Percentiles rank a stretch among this genome's conserved stretches.
Conservation (phyloP, 1,140 invertebrate genomes). For the Lasioglossum baleicum region DNA sequence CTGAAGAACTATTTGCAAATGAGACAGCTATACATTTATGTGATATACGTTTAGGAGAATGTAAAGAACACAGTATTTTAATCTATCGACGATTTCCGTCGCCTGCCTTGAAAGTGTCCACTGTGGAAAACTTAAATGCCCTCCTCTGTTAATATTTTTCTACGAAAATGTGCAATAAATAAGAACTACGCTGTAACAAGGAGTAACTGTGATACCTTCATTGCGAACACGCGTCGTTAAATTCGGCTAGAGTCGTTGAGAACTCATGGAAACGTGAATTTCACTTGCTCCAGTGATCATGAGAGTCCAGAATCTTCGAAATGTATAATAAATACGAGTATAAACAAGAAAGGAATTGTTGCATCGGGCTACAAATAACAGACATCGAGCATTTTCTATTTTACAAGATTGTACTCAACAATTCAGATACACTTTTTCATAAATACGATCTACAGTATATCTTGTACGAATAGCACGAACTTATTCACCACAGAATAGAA, state of each 20-base stretch:
- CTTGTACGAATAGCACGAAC: not conserved
- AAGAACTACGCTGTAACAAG: not conserved
- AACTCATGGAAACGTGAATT: not conserved
- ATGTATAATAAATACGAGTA: too few relatives aligned
- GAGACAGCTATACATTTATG: constrained; percentile 8
- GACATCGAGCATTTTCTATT: constrained; percentile 10
- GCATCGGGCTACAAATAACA: constrained; percentile 15
- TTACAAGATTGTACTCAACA: constrained; percentile 31
- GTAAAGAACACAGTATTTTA: constrained; percentile 6
- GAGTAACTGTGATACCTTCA: too few relatives aligned
- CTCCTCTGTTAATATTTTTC: constrained; percentile 27
- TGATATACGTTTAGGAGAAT: constrained; percentile 14
- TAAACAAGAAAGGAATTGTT: not conserved
- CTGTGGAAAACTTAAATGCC: not conserved
- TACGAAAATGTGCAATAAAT: constrained; percentile 44
- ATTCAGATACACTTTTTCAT: constrained; percentile 27
- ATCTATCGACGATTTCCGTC: constrained; percentile 27
- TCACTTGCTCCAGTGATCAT: too few relatives aligned
- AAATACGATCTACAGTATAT: not conserved
- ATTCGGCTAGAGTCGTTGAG: too few relatives aligned
- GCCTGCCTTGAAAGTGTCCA: not conserved
- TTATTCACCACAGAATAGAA: not conserved
- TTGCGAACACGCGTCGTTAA: too few relatives aligned
- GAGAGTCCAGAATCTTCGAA: not conserved
- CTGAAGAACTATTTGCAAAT: constrained; percentile 12